phyloP scores from a whole-genome alignment of 2,888 invertebrate species.

The Cheilosia impressa region DNA sequence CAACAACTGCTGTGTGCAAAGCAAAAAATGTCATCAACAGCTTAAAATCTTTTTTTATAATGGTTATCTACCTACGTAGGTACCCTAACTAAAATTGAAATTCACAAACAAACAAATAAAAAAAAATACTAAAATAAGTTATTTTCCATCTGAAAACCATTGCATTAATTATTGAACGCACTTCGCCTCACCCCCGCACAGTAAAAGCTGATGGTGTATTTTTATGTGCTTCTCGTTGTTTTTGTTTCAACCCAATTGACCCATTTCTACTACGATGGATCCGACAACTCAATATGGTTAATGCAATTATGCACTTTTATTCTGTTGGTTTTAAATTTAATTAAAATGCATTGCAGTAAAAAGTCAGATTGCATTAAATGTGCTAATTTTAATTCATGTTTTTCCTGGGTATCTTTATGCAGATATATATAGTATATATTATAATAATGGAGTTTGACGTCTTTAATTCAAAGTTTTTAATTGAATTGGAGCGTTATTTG shows the following conservation, averaged over 20 bases:
- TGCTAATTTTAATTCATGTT: constrained; percentile 14
- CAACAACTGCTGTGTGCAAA: too few species aligned
- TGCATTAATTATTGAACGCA: constrained; percentile 5
- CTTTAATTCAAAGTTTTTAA: not conserved
- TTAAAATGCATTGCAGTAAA: constrained; percentile 57
- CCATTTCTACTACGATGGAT: constrained; percentile 33
- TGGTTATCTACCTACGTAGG: not conserved
- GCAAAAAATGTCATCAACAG: too few species aligned
- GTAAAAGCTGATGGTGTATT: constrained; percentile 44
- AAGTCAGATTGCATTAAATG: constrained; percentile 44
- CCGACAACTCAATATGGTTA: constrained; percentile 31
- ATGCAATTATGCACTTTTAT: constrained; percentile 70
- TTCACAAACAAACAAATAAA: not conserved
- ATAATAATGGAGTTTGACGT: constrained; percentile 11
- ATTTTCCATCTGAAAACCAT: not conserved
- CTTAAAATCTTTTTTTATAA: not conserved
- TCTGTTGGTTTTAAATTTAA: constrained; percentile 61
- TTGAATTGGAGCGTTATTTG: too few species aligned
- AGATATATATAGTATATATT: too few species aligned
- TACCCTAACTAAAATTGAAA: not conserved
- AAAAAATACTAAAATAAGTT: not conserved
- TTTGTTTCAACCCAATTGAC: constrained; percentile 47
- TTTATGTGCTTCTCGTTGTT: constrained; percentile 16
- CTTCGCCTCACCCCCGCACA: not conserved
- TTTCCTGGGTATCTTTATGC: not conserved